phyloP scores from a whole-genome alignment of 2,113 vertebrate species.

The Oceanodroma tethys region DNA sequence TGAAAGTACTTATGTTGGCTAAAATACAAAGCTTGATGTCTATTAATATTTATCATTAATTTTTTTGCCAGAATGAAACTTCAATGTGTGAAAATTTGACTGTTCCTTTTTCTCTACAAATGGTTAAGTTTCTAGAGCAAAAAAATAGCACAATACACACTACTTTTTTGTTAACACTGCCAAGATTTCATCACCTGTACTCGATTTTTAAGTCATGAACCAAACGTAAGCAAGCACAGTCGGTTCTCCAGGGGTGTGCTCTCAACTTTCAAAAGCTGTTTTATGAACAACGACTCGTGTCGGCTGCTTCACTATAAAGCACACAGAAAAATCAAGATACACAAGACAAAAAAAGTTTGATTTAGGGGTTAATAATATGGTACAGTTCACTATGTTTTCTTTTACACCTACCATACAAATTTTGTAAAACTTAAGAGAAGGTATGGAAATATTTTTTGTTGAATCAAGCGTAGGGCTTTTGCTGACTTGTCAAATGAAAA shows the following conservation, averaged over 20 bases:
- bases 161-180: slow-evolving; percentile 93
- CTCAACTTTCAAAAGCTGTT: slow-evolving; percentile 99
- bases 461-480: slow-evolving; percentile 79
- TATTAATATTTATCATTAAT: slow-evolving; percentile 86
- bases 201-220: slow-evolving; percentile 99
- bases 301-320: slow-evolving; percentile 99
- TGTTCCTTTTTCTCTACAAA: slow-evolving; percentile 85
- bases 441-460: slow-evolving; percentile 71
- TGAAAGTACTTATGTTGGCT: slow-evolving; percentile 85
- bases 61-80: slow-evolving; percentile 81
- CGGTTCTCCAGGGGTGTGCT: slow-evolving; percentile 99
- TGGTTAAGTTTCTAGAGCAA: slow-evolving; percentile 88
- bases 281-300: slow-evolving; percentile 99
- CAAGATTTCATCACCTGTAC: slow-evolving; percentile 99
- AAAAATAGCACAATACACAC: slow-evolving; percentile 99
- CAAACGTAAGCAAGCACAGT: slow-evolving; percentile 99
- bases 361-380: slow-evolving; percentile 96
- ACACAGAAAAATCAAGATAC: slow-evolving; percentile 99
- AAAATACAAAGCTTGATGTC: slow-evolving; percentile 81
- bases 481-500: slow-evolving; percentile 69
- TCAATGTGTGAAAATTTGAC: slow-evolving; percentile 81
- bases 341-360: slow-evolving; percentile 99
- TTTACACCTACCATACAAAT: slow-evolving; percentile 91
- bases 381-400: slow-evolving; percentile 93
- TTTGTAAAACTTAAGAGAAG: slow-evolving; percentile 78